Evolutionary conservation across 2,888 invertebrate genomes (phyloP), one percentile per base, ranked within the genome.

Genomic region (Watsonalla binaria): DNA sequence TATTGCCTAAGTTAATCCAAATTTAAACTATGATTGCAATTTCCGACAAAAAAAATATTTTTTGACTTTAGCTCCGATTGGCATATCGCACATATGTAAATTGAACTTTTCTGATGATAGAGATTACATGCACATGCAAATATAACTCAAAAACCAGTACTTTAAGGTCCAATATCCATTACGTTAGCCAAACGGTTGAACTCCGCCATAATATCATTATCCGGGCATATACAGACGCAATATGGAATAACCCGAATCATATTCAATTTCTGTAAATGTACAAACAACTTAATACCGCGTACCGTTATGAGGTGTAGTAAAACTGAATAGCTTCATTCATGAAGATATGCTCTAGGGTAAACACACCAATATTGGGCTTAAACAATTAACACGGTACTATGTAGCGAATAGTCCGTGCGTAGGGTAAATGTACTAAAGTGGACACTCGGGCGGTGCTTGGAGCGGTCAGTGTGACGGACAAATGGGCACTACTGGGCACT

Each of bases 401-500:
- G 42, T 42, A 11, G 42, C 42, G 42, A 11, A 8, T 42, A 42
- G 11, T 11, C 42, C 42, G 11, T 42, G 42, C 42, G 42, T 42
- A 11, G 66, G 75, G 73, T 78, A 63, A 62, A 68, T 0, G 42
- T 42, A 42, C 42, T 11, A 11, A 42, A 42, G 42, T 42, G 42
- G 42, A 67, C 71, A 70, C 74, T 78, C 68, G 69, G 73, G 70
- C 68, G 68, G 70, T 54, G 61, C 82, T 80, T 63, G 70, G 70
- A 74, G 70, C 81, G 83, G 80, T 68, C 83, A 78, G 75, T 70
- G 75, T 82, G 82, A 86, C 72, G 78, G 86, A 86, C 85, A 86
- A 86, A 87, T 86, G 84, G 84, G 79, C 70, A 74, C 86, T 87
- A 70, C 78, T 86, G 84, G 84, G 79, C 70, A 74, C 86, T 87